Evolutionary conservation across 2,888 invertebrate species (phyloP), one percentile per base, ranked within the genome.

Genomic region (Pachymerium ferrugineum): DNA sequence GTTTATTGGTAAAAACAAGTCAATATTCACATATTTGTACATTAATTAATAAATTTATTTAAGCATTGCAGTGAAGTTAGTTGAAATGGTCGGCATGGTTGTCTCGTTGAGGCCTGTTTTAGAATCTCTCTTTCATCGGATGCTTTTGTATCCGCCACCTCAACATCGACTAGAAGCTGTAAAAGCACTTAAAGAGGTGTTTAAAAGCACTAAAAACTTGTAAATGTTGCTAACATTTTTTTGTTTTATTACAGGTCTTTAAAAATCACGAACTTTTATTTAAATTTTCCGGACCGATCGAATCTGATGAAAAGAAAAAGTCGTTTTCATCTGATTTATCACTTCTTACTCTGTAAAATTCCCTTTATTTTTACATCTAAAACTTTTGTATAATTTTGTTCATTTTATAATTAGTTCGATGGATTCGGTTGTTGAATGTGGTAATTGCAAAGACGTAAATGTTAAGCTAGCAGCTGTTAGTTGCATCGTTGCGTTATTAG

Each of bases 391-490:
- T 35, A 35, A 16, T 33, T 35, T 67, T 30, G 72, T 72, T 62
- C 16, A 54, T 30, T 28, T 75, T 68, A 73, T 25, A 28, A 82
- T 19, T 79, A 92, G 95, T 79, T 90, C 94, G 78, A 92, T 95
- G 88, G 95, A 96, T 80, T 93, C 94, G 0, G 90, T 95, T 81
- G 93, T 94, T 83, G 95, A 96, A 83, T 93, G 93, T 75, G 91
- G 93, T n/a, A 88, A 89, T 77, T 90, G 90, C 76, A 90, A 88
- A 71, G 90, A 91, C 77, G 88, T 91, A 16, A 71, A 77, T 19
- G 79, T 83, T 42, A 81, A 81, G 73, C 80, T 80, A 75, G 79
- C 80, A 1, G 80, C 81, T 77, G 81, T 84, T 2, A 78, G 78
- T 47, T 82, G 83, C 78, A 79, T 83, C 3, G 80, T 80, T 4